These are phyloP conservation scores for Heteromurus nitidus DNA, from an alignment of 2,888 invertebrate genomes.

Conservation along the genomic window DNA sequence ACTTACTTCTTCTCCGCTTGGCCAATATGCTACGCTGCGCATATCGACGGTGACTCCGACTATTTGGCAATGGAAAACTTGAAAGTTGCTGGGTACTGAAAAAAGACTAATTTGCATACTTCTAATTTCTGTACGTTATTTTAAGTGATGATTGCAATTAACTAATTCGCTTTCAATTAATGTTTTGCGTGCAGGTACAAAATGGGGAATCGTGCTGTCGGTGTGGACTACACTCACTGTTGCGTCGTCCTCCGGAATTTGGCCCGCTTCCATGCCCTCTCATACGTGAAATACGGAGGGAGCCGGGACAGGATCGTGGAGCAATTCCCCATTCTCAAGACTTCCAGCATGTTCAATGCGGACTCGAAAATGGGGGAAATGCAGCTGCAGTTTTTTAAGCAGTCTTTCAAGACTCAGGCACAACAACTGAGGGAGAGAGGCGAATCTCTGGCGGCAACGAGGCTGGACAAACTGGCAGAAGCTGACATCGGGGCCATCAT, in stretches of 20 bases:
- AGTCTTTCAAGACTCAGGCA: slow-evolving; percentile 41
- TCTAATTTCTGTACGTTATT: neutral
- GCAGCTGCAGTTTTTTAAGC: slow-evolving; percentile 41
- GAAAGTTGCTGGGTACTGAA: slow-evolving; percentile 60
- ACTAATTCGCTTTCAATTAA: neutral
- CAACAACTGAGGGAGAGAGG: slow-evolving; percentile 29
- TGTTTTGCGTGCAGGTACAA: slow-evolving; percentile 36
- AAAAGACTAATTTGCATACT: neutral
- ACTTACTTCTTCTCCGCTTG: slow-evolving; percentile 43
- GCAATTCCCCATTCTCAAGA: slow-evolving; percentile 67
- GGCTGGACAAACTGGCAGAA: slow-evolving; percentile 30
- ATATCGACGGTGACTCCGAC: slow-evolving; percentile 57
- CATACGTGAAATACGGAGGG: slow-evolving; percentile 70
- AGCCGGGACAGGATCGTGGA: slow-evolving; percentile 64
- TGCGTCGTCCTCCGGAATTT: slow-evolving; percentile 59
- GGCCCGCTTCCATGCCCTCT: slow-evolving; percentile 70
- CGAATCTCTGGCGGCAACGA: slow-evolving; percentile 16
- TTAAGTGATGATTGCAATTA: neutral
- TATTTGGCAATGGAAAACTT: slow-evolving; percentile 69
- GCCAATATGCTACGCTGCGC: slow-evolving; percentile 66
- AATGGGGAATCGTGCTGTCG: slow-evolving; percentile 59
- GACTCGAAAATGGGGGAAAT: slow-evolving; percentile 43
- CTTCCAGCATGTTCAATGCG: slow-evolving; percentile 61
- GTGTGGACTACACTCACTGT: slow-evolving; percentile 68
- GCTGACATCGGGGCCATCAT: too few species aligned